Evolutionary conservation across 2,797 vertebrate genomes (phyloP).

Genomic region (Gadopsis bispinosus): DNA sequence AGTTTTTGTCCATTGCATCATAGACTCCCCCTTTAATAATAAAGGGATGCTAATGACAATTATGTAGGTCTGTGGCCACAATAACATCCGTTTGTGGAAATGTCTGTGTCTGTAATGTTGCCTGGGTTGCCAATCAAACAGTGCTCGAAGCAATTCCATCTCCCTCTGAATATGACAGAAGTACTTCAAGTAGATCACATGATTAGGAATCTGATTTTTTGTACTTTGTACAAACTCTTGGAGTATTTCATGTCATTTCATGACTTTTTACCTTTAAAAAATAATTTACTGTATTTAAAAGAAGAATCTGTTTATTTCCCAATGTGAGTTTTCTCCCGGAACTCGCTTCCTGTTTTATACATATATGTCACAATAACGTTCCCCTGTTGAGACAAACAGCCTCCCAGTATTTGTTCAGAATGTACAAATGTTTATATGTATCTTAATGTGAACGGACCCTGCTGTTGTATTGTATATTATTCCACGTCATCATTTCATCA

Average conservation of each 20-base stretch:
- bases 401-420: constrained; percentile 60
- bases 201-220: neutral
- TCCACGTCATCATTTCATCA: constrained; percentile 50
- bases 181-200: constrained; percentile 26
- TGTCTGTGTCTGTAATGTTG: constrained; percentile 20
- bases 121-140: constrained; percentile 42
- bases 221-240: constrained; percentile 6
- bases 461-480: constrained; percentile 59
- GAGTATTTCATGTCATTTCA: constrained; percentile 1
- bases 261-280: constrained; percentile 3
- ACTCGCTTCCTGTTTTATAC: constrained; percentile 29
- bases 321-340: constrained; percentile 36
- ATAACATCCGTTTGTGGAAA: constrained; percentile 27
- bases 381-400: constrained; percentile 29
- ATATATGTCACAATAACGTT: constrained; percentile 24
- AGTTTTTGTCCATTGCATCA: constrained; percentile 13
- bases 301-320: constrained; percentile 15
- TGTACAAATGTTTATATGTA: constrained; percentile 76
- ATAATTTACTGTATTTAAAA: constrained; percentile 35
- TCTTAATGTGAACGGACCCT: constrained; percentile 59
- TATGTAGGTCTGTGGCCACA: constrained; percentile 22
- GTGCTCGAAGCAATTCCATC: constrained; percentile 32
- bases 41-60: constrained; percentile 47
- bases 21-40: constrained; percentile 29
- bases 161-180: constrained; percentile 17